Evolutionary conservation across 2,797 vertebrate species (phyloP), one percentile per base, ranked within the genome.

Genomic region (Chelmon rostratus): DNA sequence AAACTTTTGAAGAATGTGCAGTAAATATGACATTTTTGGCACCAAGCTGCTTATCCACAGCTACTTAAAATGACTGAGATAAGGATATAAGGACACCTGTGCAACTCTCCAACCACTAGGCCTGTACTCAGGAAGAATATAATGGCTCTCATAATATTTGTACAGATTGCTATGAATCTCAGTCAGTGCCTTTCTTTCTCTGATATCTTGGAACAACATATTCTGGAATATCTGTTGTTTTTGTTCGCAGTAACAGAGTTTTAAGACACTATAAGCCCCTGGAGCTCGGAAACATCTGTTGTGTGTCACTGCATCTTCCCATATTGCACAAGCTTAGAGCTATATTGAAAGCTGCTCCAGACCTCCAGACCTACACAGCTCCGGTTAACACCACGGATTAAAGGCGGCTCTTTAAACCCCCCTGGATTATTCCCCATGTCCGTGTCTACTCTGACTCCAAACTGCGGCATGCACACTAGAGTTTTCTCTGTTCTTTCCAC

Each of bases 401-500:
- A 89, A 83, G 44, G 63, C 58, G 62, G 77, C 81, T 78, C 78
- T 88, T 79, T 79, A 79, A 83, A 84, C 18, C 38, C 57, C 56
- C 2, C n/a, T 72, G 83, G 89, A 93, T 93, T 92, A 92, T 83
- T 85, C 65, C 69, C 71, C 35, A 12, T 58, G 78, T 86, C 79
- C 38, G 35, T 78, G 65, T 54, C 37, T 71, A 68, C 75, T 84
- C 68, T 69, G 54, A 80, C 73, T 85, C 73, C 0, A 31, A 44
- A 84, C 73, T 86, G 72, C 47, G 0, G 21, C 50, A 72, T 57
- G 73, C 73, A 73, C 58, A n/a, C 61, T 78, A 40, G 79, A 88
- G 76, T 83, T 79, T 71, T 66, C 79, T 57, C 71, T 69, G 23
- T 68, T 90, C 57, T 42, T 79, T 77, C 52, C 53, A 66, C 68